Evolutionary conservation across 2,888 invertebrate species (phyloP).

Genomic region (Meganola albula): DNA sequence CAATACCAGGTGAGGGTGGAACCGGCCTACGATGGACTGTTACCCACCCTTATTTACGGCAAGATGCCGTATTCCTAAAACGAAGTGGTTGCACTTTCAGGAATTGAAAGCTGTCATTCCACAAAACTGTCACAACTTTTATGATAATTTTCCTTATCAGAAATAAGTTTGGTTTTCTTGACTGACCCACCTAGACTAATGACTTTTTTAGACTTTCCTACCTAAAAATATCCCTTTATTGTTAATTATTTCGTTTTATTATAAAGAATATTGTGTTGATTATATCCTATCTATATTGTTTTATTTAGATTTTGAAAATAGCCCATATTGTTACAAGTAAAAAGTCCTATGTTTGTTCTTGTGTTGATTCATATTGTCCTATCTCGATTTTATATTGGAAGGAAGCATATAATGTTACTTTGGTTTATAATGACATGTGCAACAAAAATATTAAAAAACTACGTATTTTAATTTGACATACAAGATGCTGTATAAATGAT

Average conservation of each 20-base stretch:
- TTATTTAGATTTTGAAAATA: constrained; percentile 8
- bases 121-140: constrained; percentile 4
- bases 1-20: too few relatives aligned
- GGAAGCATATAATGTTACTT: constrained; percentile 5
- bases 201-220: not conserved
- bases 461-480: constrained; percentile 2
- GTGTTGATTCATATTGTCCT: constrained; percentile 8
- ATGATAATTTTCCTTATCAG: constrained; percentile 1
- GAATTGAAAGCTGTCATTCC: constrained; percentile 2
- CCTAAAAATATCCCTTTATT: not conserved
- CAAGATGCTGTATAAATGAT: not conserved
- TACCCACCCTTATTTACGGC: constrained; percentile 12
- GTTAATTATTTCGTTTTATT: constrained; percentile 3
- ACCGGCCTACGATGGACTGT: too few relatives aligned
- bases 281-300: constrained; percentile 8
- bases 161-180: constrained; percentile 1
- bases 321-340: constrained; percentile 3
- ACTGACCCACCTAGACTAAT: not conserved
- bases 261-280: constrained; percentile 6
- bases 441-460: constrained; percentile 4
- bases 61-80: constrained; percentile 12
- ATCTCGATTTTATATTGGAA: constrained; percentile 7
- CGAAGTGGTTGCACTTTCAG: constrained; percentile 9
- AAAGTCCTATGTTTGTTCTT: constrained; percentile 6
- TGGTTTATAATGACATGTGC: constrained; percentile 5